A percentile compares a stretch with the other conserved stretches of the same genome.
phyloP scores from a whole-genome alignment of 2,797 vertebrate species.

The Myotis myotis region DNA sequence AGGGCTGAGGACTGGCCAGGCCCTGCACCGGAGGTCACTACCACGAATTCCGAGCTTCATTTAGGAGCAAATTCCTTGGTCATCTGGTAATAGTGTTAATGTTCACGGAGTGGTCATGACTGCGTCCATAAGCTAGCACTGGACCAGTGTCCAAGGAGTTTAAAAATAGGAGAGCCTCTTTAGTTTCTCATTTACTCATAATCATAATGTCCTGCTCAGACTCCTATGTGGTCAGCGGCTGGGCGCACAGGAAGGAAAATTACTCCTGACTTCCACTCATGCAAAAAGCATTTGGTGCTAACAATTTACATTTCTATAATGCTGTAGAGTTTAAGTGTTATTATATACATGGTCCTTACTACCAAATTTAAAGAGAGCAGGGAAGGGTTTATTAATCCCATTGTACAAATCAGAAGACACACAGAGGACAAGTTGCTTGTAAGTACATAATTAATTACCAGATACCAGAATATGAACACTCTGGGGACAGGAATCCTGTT shows the following conservation, averaged over 20 bases:
- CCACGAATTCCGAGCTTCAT: conserved; percentile 43
- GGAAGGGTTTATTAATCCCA: conserved; percentile 50
- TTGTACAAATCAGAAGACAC: conserved; percentile 31
- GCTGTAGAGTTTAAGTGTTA: neutral
- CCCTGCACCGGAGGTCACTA: neutral
- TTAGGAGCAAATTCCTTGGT: conserved; percentile 55
- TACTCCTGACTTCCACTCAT: conserved; percentile 23
- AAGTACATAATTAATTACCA: conserved; percentile 45
- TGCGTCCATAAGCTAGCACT: neutral
- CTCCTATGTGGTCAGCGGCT: neutral
- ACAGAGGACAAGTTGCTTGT: conserved; percentile 40
- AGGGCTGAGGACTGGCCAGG: neutral
- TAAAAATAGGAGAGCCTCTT: conserved; percentile 31
- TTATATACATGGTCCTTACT: conserved; percentile 23
- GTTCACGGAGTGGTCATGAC: neutral
- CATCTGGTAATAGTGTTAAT: conserved; percentile 20
- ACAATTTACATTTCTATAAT: neutral
- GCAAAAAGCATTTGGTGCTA: neutral
- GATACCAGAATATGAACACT: neutral
- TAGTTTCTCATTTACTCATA: conserved; percentile 29
- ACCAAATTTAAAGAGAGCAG: conserved; percentile 36
- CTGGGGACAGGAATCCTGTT: neutral
- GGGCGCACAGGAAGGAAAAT: conserved; percentile 29
- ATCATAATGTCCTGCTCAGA: conserved; percentile 17
- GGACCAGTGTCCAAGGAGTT: neutral